These are phyloP conservation scores for Herminia tarsipennalis DNA, from an alignment of 2,888 invertebrate species.

Conservation along the genomic window DNA sequence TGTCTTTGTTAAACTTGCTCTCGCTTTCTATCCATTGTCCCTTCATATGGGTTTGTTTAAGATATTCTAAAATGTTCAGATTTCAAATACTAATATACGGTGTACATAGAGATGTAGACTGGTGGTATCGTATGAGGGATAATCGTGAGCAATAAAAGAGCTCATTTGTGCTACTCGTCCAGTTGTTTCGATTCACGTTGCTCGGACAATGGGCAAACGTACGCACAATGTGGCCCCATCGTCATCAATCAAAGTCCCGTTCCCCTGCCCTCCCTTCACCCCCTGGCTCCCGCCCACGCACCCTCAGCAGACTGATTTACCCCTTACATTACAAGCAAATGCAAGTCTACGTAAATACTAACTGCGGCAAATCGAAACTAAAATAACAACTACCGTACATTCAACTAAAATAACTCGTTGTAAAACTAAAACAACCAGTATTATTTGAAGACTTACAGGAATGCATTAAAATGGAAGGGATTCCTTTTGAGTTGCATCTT, in stretches of 20 bases:
- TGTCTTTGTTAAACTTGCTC: conserved; percentile 35
- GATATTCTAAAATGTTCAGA: neutral
- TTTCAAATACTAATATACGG: too few relatives aligned
- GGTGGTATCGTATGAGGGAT: conserved; percentile 51
- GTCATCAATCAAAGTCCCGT: conserved; percentile 75
- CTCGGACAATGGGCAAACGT: conserved; percentile 74
- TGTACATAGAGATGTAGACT: conserved; percentile 41
- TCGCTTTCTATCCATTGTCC: conserved; percentile 9
- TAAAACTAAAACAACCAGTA: conserved; percentile 14
- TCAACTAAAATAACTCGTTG: conserved; percentile 22
- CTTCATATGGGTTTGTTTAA: conserved; percentile 7
- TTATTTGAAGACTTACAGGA: conserved; percentile 20
- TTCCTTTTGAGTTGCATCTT: neutral
- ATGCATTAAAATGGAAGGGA: conserved; percentile 19
- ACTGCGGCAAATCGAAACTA: conserved; percentile 40
- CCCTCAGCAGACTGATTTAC: conserved; percentile 56
- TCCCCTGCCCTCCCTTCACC: conserved; percentile 24
- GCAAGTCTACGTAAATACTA: conserved; percentile 46
- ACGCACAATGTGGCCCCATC: conserved; percentile 68
- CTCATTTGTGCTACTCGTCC: conserved; percentile 64
- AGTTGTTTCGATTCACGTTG: conserved; percentile 75
- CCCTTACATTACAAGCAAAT: conserved; percentile 61
- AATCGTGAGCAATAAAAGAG: conserved; percentile 65
- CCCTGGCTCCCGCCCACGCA: conserved; percentile 47
- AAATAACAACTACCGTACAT: conserved; percentile 25